These are phyloP conservation scores for Drosophila auraria DNA, from an alignment of 1,140 invertebrate species.

Conservation along the genomic window DNA sequence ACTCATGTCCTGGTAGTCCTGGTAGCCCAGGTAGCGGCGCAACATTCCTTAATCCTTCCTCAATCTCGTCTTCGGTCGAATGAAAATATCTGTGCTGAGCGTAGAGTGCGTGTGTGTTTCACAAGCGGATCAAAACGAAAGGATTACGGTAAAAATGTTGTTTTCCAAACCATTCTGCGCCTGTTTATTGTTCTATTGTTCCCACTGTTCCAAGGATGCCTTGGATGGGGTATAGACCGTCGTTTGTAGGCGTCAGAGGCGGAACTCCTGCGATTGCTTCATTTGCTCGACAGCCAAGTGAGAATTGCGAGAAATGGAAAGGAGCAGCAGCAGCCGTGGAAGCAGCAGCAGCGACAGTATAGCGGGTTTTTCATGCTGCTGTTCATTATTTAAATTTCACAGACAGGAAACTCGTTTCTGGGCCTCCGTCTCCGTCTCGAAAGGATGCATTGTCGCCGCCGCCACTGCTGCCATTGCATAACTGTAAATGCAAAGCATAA, in stretches of 20 bases:
- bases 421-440: slow-evolving; percentile 58
- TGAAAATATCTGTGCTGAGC: slow-evolving; percentile 63
- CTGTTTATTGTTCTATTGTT: slow-evolving; percentile 62
- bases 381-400: slow-evolving; percentile 76
- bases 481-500: slow-evolving; percentile 73
- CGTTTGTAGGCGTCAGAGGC: slow-evolving; percentile 64
- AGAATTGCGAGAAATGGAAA: slow-evolving; percentile 79
- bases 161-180: slow-evolving; percentile 40
- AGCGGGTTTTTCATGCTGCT: slow-evolving; percentile 63
- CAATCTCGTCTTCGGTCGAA: slow-evolving; percentile 79
- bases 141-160: slow-evolving; percentile 82
- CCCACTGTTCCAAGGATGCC: slow-evolving; percentile 47
- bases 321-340: slow-evolving; percentile 51
- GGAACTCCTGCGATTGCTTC: slow-evolving; percentile 68
- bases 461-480: slow-evolving; percentile 64
- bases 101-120: slow-evolving; percentile 42
- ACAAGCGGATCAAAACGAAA: slow-evolving; percentile 82
- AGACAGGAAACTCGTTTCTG: slow-evolving; percentile 75
- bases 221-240: not conserved
- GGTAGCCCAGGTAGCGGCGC: slow-evolving; percentile 31
- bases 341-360: slow-evolving; percentile 35
- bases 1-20: slow-evolving; percentile 60
- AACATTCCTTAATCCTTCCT: slow-evolving; percentile 71
- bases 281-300: slow-evolving; percentile 44
- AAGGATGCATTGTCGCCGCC: slow-evolving; percentile 64